Percentiles rank a stretch among this genome's conserved stretches.
phyloP scores from a whole-genome alignment of 2,113 vertebrate species.

The Electrona antarctica region DNA sequence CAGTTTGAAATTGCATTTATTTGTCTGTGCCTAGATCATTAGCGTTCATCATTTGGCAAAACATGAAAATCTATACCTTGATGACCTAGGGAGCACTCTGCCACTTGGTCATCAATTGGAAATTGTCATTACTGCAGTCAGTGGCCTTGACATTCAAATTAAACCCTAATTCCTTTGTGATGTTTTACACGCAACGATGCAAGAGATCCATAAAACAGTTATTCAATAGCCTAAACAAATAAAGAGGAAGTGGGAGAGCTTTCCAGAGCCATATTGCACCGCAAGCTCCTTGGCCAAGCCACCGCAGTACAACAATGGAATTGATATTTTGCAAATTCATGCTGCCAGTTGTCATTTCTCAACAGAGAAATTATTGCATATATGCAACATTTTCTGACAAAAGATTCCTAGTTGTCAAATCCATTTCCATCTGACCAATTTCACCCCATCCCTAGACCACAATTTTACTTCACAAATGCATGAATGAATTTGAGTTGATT shows the following conservation, averaged over 20 bases:
- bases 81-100: neutral
- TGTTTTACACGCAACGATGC: constrained; percentile 19
- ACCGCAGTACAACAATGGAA: constrained; percentile 23
- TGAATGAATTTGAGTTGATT: too few relatives aligned
- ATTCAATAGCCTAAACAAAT: neutral
- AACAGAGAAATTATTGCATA: too few relatives aligned
- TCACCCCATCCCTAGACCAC: too few relatives aligned
- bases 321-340: constrained; percentile 40
- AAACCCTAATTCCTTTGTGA: constrained; percentile 31
- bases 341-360: neutral
- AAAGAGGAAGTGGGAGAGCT: constrained; percentile 19
- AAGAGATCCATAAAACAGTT: constrained; percentile 12
- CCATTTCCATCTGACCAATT: too few relatives aligned
- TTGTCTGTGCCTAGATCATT: constrained; percentile 31
- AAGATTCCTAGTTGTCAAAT: too few relatives aligned
- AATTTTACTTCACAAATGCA: too few relatives aligned
- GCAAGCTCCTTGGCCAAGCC: constrained; percentile 26
- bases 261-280: constrained; percentile 31
- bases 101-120: constrained; percentile 36
- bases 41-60: constrained; percentile 36
- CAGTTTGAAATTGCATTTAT: constrained; percentile 32
- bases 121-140: constrained; percentile 30
- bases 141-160: constrained; percentile 36
- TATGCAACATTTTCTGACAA: too few relatives aligned
- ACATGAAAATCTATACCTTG: constrained; percentile 37